phyloP scores from a whole-genome alignment of 2,888 invertebrate species.

The Ethmia dodecea region DNA sequence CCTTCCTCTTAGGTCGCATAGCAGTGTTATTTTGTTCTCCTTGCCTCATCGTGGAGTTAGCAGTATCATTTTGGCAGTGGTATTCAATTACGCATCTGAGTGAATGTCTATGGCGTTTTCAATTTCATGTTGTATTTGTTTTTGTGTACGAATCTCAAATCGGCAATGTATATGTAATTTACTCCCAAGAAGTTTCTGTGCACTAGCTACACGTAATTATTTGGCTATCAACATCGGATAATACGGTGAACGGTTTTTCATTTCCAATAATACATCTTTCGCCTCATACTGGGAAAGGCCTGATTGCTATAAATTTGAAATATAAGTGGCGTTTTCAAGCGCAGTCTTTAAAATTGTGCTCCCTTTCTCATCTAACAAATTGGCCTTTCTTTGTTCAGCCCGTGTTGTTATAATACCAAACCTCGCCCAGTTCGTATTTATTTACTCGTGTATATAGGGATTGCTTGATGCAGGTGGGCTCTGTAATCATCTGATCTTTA shows the following conservation, averaged over 20 bases:
- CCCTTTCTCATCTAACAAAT: conserved; percentile 71
- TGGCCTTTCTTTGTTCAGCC: conserved; percentile 68
- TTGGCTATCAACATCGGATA: conserved; percentile 40
- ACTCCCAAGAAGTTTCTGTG: conserved; percentile 29
- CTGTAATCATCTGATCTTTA: conserved; percentile 11
- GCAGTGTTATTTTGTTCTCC: conserved; percentile 31
- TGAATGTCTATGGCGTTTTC: conserved; percentile 4
- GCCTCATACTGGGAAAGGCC: conserved; percentile 57
- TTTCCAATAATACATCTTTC: conserved; percentile 63
- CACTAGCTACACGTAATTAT: conserved; percentile 33
- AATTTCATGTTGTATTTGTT: too few species aligned
- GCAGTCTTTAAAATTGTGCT: conserved; percentile 68
- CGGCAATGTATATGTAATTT: too few species aligned
- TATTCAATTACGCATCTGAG: conserved; percentile 12
- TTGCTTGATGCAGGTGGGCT: conserved; percentile 10
- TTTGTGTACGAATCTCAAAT: too few species aligned
- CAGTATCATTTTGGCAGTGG: conserved; percentile 27
- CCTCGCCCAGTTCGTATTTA: conserved; percentile 39
- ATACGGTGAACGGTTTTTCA: conserved; percentile 56
- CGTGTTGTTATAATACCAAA: conserved; percentile 33
- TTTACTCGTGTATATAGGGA: conserved; percentile 21
- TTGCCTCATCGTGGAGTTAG: conserved; percentile 19
- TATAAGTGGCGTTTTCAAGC: conserved; percentile 61
- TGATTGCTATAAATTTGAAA: conserved; percentile 74
- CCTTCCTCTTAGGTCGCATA: conserved; percentile 32